Evolutionary conservation across 2,113 vertebrate species (phyloP).

Genomic region (Poeciliopsis retropinna): DNA sequence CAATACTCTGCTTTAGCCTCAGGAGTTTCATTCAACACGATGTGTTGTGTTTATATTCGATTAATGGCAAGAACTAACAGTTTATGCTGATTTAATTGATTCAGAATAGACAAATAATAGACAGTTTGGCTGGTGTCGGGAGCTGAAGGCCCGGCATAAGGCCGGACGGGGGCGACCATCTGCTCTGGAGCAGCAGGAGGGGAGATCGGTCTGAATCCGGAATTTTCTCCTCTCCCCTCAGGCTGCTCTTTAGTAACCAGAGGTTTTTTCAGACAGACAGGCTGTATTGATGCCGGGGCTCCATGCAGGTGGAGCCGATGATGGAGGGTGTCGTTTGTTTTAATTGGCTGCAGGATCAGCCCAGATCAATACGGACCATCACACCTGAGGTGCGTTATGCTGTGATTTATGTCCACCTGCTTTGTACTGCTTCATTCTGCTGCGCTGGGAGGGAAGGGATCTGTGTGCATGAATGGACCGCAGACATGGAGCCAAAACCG

Average conservation of each 20-base stretch:
- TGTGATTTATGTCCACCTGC: background rate
- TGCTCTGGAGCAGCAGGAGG: conserved; percentile 65
- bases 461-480: conserved; percentile 67
- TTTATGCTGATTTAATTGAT: background rate
- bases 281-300: conserved; percentile 26
- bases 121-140: background rate
- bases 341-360: conserved; percentile 14
- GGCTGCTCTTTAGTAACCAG: conserved; percentile 32
- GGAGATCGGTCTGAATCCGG: conserved; percentile 32
- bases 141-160: conserved; percentile 32
- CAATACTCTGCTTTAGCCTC: too few relatives aligned
- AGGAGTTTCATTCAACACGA: background rate
- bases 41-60: background rate
- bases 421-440: conserved; percentile 1
- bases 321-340: conserved; percentile 13
- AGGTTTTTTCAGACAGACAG: conserved; percentile 29
- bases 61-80: background rate
- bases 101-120: background rate
- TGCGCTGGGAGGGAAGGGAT: conserved; percentile 12
- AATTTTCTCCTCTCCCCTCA: background rate
- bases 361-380: conserved; percentile 38
- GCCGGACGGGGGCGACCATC: conserved; percentile 62
- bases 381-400: background rate
- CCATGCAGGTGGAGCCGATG: conserved; percentile 30
- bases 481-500: conserved; percentile 43